Conservation (phyloP, 2,113 vertebrate species). For the Alethe diademata region DNA sequence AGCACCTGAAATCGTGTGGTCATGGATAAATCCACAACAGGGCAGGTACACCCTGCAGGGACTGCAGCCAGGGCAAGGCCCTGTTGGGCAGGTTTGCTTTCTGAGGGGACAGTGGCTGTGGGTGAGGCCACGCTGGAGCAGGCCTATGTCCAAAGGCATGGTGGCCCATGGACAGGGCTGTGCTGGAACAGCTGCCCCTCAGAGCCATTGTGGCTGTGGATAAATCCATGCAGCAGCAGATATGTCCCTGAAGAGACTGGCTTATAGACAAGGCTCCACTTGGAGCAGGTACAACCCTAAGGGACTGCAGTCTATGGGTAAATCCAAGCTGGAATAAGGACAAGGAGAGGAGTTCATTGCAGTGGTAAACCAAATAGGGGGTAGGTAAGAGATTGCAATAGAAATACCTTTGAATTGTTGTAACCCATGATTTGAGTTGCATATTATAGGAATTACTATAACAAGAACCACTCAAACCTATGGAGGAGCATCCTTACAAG, state of each 20-base stretch:
- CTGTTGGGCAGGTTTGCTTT: neutral
- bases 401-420: neutral
- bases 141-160: accelerated
- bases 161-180: neutral
- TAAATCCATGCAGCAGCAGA: neutral
- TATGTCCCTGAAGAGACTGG: neutral
- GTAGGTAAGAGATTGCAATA: neutral
- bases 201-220: no score
- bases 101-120: neutral
- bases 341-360: neutral
- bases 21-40: neutral
- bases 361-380: accelerated
- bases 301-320: neutral
- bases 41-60: neutral
- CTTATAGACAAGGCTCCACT: neutral
- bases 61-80: neutral
- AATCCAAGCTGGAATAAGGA: neutral
- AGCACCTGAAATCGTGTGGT: accelerated
- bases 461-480: neutral
- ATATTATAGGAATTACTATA: neutral
- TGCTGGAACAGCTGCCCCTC: neutral
- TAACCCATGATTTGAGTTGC: neutral
- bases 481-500: neutral
- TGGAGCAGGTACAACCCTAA: neutral
- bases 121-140: neutral